A percentile compares a stretch with the other conserved stretches of the same genome.
phyloP scores from a whole-genome alignment of 2,888 invertebrate genomes.

The Caenorhabditis sulstoni region DNA sequence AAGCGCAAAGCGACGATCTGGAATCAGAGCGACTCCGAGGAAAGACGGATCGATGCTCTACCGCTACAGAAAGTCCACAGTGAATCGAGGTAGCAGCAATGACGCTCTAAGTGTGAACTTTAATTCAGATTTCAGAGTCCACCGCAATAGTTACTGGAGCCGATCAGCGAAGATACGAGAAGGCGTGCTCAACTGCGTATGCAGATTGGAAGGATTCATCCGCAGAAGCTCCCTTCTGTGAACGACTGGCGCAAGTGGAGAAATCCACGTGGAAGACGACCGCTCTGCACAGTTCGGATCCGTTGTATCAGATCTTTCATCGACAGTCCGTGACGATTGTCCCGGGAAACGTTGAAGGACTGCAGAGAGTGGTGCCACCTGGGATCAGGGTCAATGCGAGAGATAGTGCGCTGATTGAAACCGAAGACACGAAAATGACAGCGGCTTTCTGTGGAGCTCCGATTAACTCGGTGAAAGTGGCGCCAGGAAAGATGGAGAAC shows the following conservation, averaged over 20 bases:
- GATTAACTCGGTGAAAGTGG: conserved; percentile 46
- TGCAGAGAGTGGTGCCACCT: neutral
- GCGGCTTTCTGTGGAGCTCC: conserved; percentile 55
- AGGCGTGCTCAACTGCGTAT: conserved; percentile 1
- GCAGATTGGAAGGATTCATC: conserved; percentile 26
- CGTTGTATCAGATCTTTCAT: conserved; percentile 12
- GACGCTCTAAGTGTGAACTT: too few relatives aligned
- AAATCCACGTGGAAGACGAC: neutral
- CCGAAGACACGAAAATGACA: conserved; percentile 2
- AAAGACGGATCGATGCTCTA: conserved; percentile 32
- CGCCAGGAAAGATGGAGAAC: conserved; percentile 25
- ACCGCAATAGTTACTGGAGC: conserved; percentile 21
- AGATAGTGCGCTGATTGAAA: neutral
- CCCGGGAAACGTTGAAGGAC: conserved; percentile 6
- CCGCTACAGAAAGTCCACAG: conserved; percentile 37
- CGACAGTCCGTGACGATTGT: conserved; percentile 36
- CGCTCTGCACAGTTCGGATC: neutral
- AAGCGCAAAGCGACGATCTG: neutral
- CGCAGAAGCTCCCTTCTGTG: neutral
- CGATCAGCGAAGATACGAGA: conserved; percentile 29
- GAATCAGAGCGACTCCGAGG: conserved; percentile 13
- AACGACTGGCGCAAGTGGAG: conserved; percentile 1
- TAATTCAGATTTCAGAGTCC: conserved; percentile 1
- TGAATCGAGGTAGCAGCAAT: conserved; percentile 19
- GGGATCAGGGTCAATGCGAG: conserved; percentile 22